Evolutionary conservation across 2,888 invertebrate genomes (phyloP).

Genomic region (Drosophila fungiperda): DNA sequence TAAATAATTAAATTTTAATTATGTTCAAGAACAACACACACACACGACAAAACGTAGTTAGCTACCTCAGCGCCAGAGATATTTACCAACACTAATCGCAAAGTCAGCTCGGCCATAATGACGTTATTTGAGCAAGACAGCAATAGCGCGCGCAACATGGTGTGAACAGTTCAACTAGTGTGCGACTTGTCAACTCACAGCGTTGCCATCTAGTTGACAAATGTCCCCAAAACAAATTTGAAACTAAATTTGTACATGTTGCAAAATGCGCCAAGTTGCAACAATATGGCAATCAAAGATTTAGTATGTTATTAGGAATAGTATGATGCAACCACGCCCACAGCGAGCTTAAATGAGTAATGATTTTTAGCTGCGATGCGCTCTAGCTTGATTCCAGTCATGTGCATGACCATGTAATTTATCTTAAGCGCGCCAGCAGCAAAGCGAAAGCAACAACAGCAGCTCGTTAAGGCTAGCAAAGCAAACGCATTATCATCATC

Average conservation of each 20-base stretch:
- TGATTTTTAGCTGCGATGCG: conserved; percentile 37
- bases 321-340: conserved; percentile 31
- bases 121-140: conserved; percentile 63
- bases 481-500: conserved; percentile 80
- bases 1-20: conserved; percentile 77
- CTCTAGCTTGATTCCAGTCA: conserved; percentile 49
- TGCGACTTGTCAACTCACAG: not conserved
- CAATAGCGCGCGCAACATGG: conserved; percentile 65
- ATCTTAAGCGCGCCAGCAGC: conserved; percentile 65
- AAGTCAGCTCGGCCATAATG: conserved; percentile 63
- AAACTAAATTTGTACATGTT: conserved; percentile 19
- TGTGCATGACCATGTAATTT: conserved; percentile 70
- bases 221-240: conserved; percentile 29
- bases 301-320: conserved; percentile 14
- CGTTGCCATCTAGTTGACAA: conserved; percentile 51
- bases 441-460: conserved; percentile 19
- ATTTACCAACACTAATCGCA: conserved; percentile 63
- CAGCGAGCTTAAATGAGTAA: conserved; percentile 43
- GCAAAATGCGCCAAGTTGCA: conserved; percentile 2
- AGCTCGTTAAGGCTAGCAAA: conserved; percentile 73
- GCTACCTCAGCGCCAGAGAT: conserved; percentile 46
- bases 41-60: conserved; percentile 75
- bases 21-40: conserved; percentile 67
- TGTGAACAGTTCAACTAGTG: conserved; percentile 58
- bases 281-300: conserved; percentile 24